These are phyloP conservation scores for Micrasema longulum DNA, from an alignment of 1,140 invertebrate genomes.

Conservation along the genomic window DNA sequence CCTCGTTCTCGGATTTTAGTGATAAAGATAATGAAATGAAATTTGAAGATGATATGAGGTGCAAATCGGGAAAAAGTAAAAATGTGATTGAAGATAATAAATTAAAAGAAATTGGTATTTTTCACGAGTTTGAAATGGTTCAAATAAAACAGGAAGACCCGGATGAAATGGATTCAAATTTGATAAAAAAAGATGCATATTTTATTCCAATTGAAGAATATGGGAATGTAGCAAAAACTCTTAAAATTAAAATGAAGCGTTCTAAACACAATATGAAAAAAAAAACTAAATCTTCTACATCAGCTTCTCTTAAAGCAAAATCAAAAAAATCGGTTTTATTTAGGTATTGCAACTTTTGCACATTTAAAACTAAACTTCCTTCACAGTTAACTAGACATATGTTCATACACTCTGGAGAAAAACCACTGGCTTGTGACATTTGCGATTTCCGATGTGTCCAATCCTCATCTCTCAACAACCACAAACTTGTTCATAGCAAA, in stretches of 20 bases:
- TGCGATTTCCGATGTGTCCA: constrained; percentile 45
- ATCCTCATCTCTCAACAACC: constrained; percentile 36
- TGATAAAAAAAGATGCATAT: constrained; percentile 14
- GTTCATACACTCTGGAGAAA: constrained; percentile 46
- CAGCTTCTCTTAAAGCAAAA: constrained; percentile 2
- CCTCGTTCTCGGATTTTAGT: constrained; percentile 19
- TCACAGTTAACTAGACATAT: constrained; percentile 46
- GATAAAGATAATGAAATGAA: constrained; percentile 3
- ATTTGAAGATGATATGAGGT: neutral
- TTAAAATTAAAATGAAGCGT: constrained; percentile 13
- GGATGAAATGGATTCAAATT: neutral
- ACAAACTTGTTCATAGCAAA: constrained; percentile 39
- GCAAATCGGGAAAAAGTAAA: neutral
- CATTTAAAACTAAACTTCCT: constrained; percentile 46
- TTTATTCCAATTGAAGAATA: constrained; percentile 5
- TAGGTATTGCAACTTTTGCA: constrained; percentile 40
- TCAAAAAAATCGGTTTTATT: constrained; percentile 20
- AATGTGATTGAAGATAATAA: constrained; percentile 1
- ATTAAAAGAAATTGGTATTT: constrained; percentile 5
- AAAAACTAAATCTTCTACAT: constrained; percentile 23
- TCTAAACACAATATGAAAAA: constrained; percentile 17
- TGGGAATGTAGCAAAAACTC: neutral
- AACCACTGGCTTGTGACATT: constrained; percentile 43
- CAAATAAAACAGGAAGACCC: constrained; percentile 35
- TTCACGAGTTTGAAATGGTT: constrained; percentile 19